Evolutionary conservation across 2,113 vertebrate genomes (phyloP).

Genomic region (Agapornis roseicollis): DNA sequence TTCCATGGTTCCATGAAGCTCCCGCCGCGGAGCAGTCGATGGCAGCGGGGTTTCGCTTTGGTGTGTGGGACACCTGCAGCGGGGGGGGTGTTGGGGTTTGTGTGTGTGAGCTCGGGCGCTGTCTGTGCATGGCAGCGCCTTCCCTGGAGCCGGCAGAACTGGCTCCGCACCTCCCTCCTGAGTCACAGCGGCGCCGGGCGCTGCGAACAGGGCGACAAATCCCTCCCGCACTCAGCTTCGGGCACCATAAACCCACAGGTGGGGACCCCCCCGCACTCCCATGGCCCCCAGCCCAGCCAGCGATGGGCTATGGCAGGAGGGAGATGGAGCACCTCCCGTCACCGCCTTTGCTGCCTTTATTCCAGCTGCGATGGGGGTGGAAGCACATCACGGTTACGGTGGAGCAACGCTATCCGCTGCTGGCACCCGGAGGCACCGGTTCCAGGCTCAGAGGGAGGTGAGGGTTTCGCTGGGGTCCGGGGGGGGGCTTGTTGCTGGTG

Average conservation of each 20-base stretch:
- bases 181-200: background rate
- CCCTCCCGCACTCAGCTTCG: rapidly evolving
- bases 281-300: background rate
- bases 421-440: background rate
- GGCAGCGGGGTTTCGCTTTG: background rate
- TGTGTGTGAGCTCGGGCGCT: background rate
- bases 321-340: background rate
- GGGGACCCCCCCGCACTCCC: background rate
- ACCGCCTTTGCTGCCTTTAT: background rate
- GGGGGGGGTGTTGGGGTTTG: too few relatives aligned
- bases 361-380: background rate
- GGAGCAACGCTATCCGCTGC: background rate
- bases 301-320: rapidly evolving
- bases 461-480: slow-evolving; percentile 50
- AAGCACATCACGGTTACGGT: rapidly evolving
- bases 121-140: rapidly evolving
- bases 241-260: rapidly evolving
- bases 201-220: background rate
- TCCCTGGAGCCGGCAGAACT: background rate
- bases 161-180: background rate
- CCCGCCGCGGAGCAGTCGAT: background rate
- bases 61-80: background rate
- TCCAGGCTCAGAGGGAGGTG: background rate
- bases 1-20: background rate
- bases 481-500: slow-evolving; percentile 48